Conservation (phyloP, 92 coral and sea anemone species). For the Phenganax stokvisi region DNA sequence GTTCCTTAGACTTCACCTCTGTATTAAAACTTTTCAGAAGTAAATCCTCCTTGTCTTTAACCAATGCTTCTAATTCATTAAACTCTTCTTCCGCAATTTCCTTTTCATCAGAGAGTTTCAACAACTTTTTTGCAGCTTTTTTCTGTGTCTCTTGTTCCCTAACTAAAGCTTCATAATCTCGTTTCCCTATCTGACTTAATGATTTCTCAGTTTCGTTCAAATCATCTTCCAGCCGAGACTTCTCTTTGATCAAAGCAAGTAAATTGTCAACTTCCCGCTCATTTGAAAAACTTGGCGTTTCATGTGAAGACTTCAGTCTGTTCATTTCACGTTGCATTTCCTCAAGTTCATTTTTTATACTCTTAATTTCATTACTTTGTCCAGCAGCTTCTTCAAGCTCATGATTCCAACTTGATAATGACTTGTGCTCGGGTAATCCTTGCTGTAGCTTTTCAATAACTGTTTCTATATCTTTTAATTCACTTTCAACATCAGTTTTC, state of each 20-base stretch:
- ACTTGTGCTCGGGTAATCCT: not conserved
- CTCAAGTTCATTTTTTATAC: slow-evolving; percentile 17
- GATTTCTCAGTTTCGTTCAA: slow-evolving; percentile 12
- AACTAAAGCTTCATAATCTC: slow-evolving; percentile 20
- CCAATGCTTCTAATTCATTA: slow-evolving; percentile 9
- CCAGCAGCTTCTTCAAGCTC: not conserved
- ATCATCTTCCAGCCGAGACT: slow-evolving; percentile 32
- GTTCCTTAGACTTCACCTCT: not conserved
- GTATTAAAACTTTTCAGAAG: slow-evolving; percentile 1
- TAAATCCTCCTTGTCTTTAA: slow-evolving; percentile 10
- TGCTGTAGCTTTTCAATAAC: slow-evolving; percentile 14
- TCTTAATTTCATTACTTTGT: not conserved
- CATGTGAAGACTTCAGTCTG: slow-evolving; percentile 16
- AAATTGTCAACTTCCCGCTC: slow-evolving; percentile 9
- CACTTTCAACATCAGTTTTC: slow-evolving; percentile 3
- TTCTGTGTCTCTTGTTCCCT: slow-evolving; percentile 21
- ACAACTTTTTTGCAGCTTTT: slow-evolving; percentile 27
- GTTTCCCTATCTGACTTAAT: slow-evolving; percentile 20
- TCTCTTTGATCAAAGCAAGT: slow-evolving; percentile 32
- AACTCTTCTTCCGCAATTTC: slow-evolving; percentile 9
- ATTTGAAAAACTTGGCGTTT: not conserved
- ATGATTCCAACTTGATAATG: not conserved
- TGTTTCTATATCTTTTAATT: slow-evolving; percentile 15
- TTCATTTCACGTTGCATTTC: slow-evolving; percentile 19
- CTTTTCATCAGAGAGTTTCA: slow-evolving; percentile 23